A percentile compares a stretch with the other conserved stretches of the same genome.
These are phyloP conservation scores for Darevskia mixta DNA, from an alignment of 2,797 vertebrate species.

Conservation along the genomic window DNA sequence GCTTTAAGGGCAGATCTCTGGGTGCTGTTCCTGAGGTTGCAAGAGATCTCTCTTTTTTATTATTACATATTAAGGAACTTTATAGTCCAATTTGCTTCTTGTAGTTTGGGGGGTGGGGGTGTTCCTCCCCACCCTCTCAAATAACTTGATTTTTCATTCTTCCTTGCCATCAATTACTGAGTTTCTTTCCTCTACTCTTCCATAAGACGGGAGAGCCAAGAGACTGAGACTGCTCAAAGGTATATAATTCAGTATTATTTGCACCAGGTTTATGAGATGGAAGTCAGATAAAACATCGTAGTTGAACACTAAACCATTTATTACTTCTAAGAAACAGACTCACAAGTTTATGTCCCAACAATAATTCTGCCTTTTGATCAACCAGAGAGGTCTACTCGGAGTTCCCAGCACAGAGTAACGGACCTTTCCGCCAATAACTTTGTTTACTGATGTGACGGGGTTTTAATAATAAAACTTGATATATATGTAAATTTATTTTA, in stretches of 20 bases:
- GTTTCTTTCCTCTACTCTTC: slow-evolving; percentile 62
- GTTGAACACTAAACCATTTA: slow-evolving; percentile 77
- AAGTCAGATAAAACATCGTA: slow-evolving; percentile 76
- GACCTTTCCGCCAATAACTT: slow-evolving; percentile 75
- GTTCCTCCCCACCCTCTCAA: slow-evolving; percentile 50
- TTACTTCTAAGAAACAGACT: slow-evolving; percentile 79
- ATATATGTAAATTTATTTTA: slow-evolving; percentile 85
- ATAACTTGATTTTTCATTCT: slow-evolving; percentile 79
- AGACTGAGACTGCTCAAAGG: slow-evolving; percentile 74
- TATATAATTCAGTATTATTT: slow-evolving; percentile 77
- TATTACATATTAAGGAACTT: slow-evolving; percentile 82
- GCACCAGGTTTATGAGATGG: slow-evolving; percentile 71
- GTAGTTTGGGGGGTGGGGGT: neutral
- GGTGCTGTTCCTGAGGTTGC: slow-evolving; percentile 41
- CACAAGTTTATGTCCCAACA: slow-evolving; percentile 77
- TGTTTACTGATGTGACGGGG: slow-evolving; percentile 78
- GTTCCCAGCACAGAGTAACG: slow-evolving; percentile 64
- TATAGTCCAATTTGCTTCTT: slow-evolving; percentile 82
- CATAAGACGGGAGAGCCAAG: slow-evolving; percentile 65
- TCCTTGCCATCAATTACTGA: slow-evolving; percentile 75
- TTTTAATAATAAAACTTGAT: slow-evolving; percentile 84
- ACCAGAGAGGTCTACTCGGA: slow-evolving; percentile 73
- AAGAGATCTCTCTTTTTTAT: slow-evolving; percentile 62
- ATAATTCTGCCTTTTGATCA: slow-evolving; percentile 80
- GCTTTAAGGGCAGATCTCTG: slow-evolving; percentile 53